Evolutionary conservation across 1,140 invertebrate species (phyloP), one percentile per base, ranked within the genome.

Genomic region (Reticulitermes speratus): DNA sequence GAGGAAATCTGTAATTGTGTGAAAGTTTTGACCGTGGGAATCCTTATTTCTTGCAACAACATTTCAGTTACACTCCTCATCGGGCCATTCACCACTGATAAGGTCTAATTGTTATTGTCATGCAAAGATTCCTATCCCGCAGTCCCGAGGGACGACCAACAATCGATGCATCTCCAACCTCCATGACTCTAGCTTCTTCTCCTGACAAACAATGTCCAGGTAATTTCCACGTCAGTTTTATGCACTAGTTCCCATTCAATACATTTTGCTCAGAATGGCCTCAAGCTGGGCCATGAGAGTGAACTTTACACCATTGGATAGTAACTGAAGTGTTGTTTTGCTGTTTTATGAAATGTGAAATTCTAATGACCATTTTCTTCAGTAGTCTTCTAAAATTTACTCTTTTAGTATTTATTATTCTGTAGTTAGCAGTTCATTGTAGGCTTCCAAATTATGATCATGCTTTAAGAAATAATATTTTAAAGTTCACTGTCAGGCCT

Each of bases 91-190:
- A 55, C 52, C 52, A 55, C 52, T 55, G 52, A 55, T 55, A 30
- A 75, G 65, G 1, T 75, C 65, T 75, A 75, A 75, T 75, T 75
- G 65, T 75, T 75, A 75, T 75, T 75, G 65, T 87, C 86, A 75
- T 86, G 83, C 86, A 87, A 86, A 87, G 84, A 87, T 88, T 87
- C 87, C 84, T 87, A 86, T 87, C 83, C 69, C 87, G 87, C 88
- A 89, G 89, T 88, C 88, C 88, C 85, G 87, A 88, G 44, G 88
- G 88, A 87, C 88, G 89, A 87, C 88, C 89, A 85, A 89, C 88
- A 85, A 89, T 88, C 87, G 88, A 89, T 87, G 89, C 88, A 87
- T 89, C 89, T 88, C 88, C 89, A 88, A 88, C 88, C 75, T 88
- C 88, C 88, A 89, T 88, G 87, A 89, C 88, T 87, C 88, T 89